phyloP scores from a whole-genome alignment of 2,888 invertebrate genomes.

The Erebia palarica region DNA sequence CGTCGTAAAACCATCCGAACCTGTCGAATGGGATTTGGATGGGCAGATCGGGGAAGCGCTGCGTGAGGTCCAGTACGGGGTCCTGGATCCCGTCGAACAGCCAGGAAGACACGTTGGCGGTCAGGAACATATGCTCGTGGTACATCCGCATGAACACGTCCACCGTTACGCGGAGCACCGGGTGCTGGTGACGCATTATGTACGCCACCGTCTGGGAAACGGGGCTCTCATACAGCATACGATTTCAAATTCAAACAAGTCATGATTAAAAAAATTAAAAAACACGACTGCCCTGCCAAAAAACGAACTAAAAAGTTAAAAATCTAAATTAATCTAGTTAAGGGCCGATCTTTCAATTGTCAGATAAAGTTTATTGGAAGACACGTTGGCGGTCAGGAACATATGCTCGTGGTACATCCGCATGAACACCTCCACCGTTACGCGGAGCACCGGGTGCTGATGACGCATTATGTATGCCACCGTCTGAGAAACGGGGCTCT shows the following conservation, averaged over 20 bases:
- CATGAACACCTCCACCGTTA: constrained; percentile 81
- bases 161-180: constrained; percentile 62
- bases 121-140: constrained; percentile 80
- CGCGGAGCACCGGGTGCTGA: constrained; percentile 55
- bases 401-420: constrained; percentile 76
- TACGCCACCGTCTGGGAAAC: constrained; percentile 84
- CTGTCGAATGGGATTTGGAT: constrained; percentile 86
- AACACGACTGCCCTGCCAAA: too few relatives aligned
- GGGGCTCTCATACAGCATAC: too few relatives aligned
- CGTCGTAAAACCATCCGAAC: constrained; percentile 93
- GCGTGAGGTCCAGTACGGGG: constrained; percentile 82
- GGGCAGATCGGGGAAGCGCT: constrained; percentile 77
- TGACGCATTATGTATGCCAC: constrained; percentile 83
- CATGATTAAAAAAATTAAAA: too few relatives aligned
- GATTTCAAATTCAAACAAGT: too few relatives aligned
- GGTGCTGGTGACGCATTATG: constrained; percentile 73
- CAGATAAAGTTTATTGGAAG: too few relatives aligned
- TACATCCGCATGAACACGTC: constrained; percentile 80
- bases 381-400: constrained; percentile 84
- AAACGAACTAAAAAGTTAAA: too few relatives aligned
- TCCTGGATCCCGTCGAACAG: constrained; percentile 93
- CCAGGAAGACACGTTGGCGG: constrained; percentile 85
- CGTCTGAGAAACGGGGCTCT: constrained; percentile 82
- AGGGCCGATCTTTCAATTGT: too few relatives aligned
- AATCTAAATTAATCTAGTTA: too few relatives aligned